Base-by-base conservation (phyloP, 2,797 vertebrate genomes). In the Crocidura indochinensis region DNA sequence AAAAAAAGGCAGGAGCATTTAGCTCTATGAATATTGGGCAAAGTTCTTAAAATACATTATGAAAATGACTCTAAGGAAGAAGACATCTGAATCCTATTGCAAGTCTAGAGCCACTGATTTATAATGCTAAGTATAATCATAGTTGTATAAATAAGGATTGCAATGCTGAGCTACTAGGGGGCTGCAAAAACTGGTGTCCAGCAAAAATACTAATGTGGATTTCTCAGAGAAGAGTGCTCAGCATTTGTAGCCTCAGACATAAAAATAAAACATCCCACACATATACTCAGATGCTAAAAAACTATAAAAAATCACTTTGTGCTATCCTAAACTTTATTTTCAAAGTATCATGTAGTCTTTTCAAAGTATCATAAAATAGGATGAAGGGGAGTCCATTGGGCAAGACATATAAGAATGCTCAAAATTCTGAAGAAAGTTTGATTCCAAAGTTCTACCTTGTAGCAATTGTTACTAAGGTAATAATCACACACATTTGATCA, bases 1-100 rank as follows among this genome's bases (percentile, higher is more conserved):
- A 89, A 60, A 86, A 81, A 79, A 92, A 95, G 51, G 49, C 31
- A 19, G 62, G 94, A 95, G 89, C 94, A 92, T 91, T 96, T 94
- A 94, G 93, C 88, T 96, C 93, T 92, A 93, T 95, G 93, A 92
- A 96, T 95, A 95, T 88, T 93, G 91, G 94, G 94, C 51, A 94
- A 95, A 91, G 89, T 79, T 93, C 90, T 93, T 91, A 88, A 87
- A 94, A 89, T 95, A 87, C 90, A 94, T 96, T 93, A 93, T 91
- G 94, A 95, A 96, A 95, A 95, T 87, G 75, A 64, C 83, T 92
- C 60, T 29, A 82, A 92, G 79, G 12, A 75, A 91, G 56, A 65
- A 89, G 95, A 94, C 95, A 80, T 94, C 94, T 94, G 95, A 93
- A 93, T 89, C 90, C 84, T 79, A 81, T 24, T 12, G 77, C 29